phyloP scores from a whole-genome alignment of 2,113 vertebrate species.

The Cololabis saira region DNA sequence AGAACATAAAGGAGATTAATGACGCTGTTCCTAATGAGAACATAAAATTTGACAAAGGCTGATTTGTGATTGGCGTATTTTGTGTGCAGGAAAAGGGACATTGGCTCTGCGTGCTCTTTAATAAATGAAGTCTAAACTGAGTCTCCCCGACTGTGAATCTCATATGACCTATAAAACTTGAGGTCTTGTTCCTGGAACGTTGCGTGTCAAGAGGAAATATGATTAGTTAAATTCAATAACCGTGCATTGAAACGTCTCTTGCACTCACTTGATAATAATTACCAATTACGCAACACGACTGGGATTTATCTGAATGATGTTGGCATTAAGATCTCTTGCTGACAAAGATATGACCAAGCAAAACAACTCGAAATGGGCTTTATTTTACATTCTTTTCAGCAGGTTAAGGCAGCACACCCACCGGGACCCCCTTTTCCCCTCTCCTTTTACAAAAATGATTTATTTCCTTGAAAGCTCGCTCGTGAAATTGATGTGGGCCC shows the following conservation, averaged over 20 bases:
- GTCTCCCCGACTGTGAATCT: slow-evolving; percentile 58
- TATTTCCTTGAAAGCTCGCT: slow-evolving; percentile 77
- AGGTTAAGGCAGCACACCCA: slow-evolving; percentile 18
- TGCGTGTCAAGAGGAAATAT: slow-evolving; percentile 66
- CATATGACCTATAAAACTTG: slow-evolving; percentile 71
- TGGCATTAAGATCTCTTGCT: slow-evolving; percentile 4
- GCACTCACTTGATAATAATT: slow-evolving; percentile 15
- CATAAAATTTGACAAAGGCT: slow-evolving; percentile 31
- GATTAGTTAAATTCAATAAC: slow-evolving; percentile 58
- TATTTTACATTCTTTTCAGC: slow-evolving; percentile 18
- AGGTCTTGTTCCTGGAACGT: slow-evolving; percentile 60
- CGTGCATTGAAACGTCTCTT: slow-evolving; percentile 10
- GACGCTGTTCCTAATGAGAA: slow-evolving; percentile 31
- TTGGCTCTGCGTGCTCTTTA: slow-evolving; percentile 50
- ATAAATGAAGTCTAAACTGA: slow-evolving; percentile 61
- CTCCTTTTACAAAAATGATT: slow-evolving; percentile 72
- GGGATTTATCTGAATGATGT: slow-evolving; percentile 15
- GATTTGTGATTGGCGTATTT: slow-evolving; percentile 54
- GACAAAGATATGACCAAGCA: slow-evolving; percentile 19
- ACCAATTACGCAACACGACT: not conserved
- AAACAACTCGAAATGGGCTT: not conserved
- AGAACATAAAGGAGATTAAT: slow-evolving; percentile 32
- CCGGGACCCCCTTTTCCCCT: slow-evolving; percentile 12
- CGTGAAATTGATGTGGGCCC: slow-evolving; percentile 75
- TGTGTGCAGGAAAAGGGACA: slow-evolving; percentile 46